Base-by-base conservation (phyloP, 2,888 invertebrate genomes). In the Adineta ricciae region DNA sequence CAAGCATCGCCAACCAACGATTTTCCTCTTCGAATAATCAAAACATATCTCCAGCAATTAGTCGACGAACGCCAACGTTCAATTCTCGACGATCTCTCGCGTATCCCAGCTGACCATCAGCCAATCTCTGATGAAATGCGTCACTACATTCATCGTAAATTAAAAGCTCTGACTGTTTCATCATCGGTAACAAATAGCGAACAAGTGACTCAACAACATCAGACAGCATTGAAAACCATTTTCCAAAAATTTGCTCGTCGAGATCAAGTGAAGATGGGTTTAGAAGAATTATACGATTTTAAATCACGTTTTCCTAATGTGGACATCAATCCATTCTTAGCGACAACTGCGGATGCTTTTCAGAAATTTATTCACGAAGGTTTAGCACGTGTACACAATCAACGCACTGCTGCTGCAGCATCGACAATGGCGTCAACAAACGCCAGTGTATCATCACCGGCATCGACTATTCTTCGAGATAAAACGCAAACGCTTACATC, bases 271-370 rank as follows among this genome's bases (percentile, higher is more conserved):
- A 85, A 84, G 41, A 88, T 95, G 90, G 97, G 96, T 56, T 91
- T 97, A 86, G 92, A 93, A 86, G 93, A 94, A 88, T 91, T 96
- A 27, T 95, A 94, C 87, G 94, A 95, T 88, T 93, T 95, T 88
- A 93, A 92, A 90, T 93, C 93, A 88, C 93, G 94, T 88, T 93
- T 95, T 90, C 95, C 95, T 0, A 94, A 95, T 88, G 94, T 94
- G 41, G 95, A 95, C 89, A 93, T 94, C 73, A 94, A 94, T 90
- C 94, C 95, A 49, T 95, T 94, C 91, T 92, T 96, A 90, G 93
- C 93, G 87, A 94, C 94, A 88, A 94, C 94, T 0, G 94, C 95
- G 84, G 93, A 94, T 89, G 94, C 94, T 91, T 95, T 95, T 92
- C 94, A 95, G 89, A 94, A 94, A 89, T 95, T 94, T 89, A 94